Evolutionary conservation across 2,113 vertebrate species (phyloP).

Genomic region (Muntiacus muntjak): DNA sequence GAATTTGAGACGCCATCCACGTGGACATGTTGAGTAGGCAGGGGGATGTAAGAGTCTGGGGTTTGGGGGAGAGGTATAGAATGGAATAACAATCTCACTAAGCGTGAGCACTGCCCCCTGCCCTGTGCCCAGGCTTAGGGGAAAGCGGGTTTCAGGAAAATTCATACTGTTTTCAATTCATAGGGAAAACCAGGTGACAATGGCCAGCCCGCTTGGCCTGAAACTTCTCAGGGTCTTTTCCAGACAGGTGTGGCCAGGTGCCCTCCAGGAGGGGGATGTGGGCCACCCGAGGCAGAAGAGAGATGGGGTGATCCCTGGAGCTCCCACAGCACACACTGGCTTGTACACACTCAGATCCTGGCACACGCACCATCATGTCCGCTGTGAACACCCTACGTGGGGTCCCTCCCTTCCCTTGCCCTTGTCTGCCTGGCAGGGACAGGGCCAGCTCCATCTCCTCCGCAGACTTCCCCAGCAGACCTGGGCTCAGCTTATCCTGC

Average conservation of each 20-base stretch:
- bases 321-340: accelerated
- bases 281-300: neutral
- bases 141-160: neutral
- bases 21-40: accelerated
- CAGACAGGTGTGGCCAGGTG: neutral
- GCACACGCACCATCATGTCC: accelerated
- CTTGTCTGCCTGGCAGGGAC: neutral
- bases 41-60: neutral
- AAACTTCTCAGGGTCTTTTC: neutral
- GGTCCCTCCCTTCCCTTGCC: neutral
- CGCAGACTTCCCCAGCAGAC: accelerated
- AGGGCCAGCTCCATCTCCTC: accelerated
- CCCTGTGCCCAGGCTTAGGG: neutral
- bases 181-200: neutral
- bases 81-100: neutral
- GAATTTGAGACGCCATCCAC: neutral
- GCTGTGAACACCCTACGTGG: accelerated
- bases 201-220: accelerated
- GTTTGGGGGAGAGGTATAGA: neutral
- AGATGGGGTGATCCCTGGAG: neutral
- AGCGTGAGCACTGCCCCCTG: accelerated
- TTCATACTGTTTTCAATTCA: neutral
- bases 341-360: accelerated
- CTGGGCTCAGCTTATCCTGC: accelerated
- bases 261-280: neutral